Conservation (phyloP, 2,113 vertebrate species). For the Mustela lutreola region DNA sequence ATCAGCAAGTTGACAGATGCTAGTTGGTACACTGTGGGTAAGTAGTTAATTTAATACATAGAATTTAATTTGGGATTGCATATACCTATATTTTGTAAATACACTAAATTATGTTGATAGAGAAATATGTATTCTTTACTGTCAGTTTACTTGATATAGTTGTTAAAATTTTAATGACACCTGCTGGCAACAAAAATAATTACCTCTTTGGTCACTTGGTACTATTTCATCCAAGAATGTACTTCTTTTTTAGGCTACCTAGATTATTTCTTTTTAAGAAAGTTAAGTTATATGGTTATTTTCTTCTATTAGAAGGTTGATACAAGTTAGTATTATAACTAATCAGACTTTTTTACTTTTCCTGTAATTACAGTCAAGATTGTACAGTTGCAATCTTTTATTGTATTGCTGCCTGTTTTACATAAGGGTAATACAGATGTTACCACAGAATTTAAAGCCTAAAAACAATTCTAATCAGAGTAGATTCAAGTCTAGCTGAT, state of each 20-base stretch:
- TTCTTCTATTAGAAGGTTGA: neutral
- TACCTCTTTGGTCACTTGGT: neutral
- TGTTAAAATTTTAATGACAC: conserved; percentile 44
- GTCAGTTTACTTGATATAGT: neutral
- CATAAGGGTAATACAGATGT: neutral
- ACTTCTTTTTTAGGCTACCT: conserved; percentile 10
- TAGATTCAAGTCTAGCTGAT: neutral
- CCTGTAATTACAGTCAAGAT: conserved; percentile 7
- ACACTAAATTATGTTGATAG: neutral
- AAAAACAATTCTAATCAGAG: neutral
- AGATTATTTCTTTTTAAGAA: conserved; percentile 39
- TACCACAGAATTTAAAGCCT: neutral
- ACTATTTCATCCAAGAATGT: conserved; percentile 12
- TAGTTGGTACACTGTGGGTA: conserved; percentile 99
- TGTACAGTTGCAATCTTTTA: neutral
- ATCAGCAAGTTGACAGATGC: conserved; percentile 98
- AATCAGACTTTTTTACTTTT: neutral
- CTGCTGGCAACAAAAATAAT: neutral
- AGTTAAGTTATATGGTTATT: neutral
- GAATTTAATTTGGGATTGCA: conserved; percentile 12
- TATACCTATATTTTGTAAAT: conserved; percentile 31
- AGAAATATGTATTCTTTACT: neutral
- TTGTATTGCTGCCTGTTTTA: neutral
- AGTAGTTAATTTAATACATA: conserved; percentile 82
- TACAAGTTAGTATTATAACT: neutral